These are phyloP conservation scores for Cyanoderma ruficeps DNA, from an alignment of 2,113 vertebrate species.

Conservation along the genomic window DNA sequence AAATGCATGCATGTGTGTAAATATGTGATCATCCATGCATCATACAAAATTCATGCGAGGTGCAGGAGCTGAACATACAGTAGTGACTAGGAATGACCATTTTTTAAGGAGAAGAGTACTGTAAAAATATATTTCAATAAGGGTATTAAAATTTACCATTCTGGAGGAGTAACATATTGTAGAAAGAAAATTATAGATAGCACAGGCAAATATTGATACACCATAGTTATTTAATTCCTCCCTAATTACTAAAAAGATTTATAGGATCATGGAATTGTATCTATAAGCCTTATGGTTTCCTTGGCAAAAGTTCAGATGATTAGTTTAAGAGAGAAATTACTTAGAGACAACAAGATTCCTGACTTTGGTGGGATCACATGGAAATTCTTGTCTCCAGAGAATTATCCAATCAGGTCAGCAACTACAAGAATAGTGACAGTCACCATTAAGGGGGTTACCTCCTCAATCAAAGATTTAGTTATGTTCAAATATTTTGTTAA, in stretches of 20 bases:
- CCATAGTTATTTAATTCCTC: background rate
- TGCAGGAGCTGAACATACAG: background rate
- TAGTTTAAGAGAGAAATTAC: background rate
- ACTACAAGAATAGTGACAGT: background rate
- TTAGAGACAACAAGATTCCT: background rate
- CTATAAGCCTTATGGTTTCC: slow-evolving; percentile 17
- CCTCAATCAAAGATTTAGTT: background rate
- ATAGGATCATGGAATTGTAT: background rate
- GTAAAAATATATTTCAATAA: background rate
- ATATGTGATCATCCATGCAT: background rate
- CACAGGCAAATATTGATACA: slow-evolving; percentile 19
- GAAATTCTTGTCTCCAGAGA: background rate
- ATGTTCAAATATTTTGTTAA: background rate
- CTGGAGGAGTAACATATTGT: background rate
- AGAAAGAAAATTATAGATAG: background rate
- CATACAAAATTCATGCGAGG: background rate
- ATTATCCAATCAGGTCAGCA: background rate
- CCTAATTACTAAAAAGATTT: background rate
- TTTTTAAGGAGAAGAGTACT: background rate
- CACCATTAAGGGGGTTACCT: background rate
- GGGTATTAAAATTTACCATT: background rate
- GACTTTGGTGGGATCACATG: background rate
- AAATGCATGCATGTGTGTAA: background rate
- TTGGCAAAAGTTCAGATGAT: slow-evolving; percentile 22
- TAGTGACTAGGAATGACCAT: background rate